phyloP scores from a whole-genome alignment of 2,113 vertebrate genomes.

The Todiramphus saurophagus region DNA sequence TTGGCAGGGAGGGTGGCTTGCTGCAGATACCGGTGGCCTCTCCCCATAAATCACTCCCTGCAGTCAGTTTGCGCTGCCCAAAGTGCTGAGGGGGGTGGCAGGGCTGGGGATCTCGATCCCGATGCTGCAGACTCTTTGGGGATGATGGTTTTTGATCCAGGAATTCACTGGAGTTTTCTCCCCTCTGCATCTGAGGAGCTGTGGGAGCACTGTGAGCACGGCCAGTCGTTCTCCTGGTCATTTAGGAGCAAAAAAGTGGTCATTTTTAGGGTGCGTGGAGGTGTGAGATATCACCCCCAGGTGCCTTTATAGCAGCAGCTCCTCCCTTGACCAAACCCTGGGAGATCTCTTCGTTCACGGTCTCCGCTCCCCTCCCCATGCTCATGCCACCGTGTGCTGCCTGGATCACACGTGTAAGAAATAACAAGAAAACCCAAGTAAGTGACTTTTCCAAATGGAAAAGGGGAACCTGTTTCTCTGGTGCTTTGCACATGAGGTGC shows the following conservation, averaged over 20 bases:
- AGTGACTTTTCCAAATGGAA: neutral
- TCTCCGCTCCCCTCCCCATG: accelerated
- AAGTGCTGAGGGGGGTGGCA: neutral
- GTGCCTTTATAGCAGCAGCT: neutral
- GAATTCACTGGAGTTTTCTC: neutral
- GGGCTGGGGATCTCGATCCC: neutral
- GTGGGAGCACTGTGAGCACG: accelerated
- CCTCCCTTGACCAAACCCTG: neutral
- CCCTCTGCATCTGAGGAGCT: accelerated
- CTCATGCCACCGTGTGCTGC: neutral
- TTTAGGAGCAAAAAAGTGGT: neutral
- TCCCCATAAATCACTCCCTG: neutral
- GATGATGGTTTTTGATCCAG: neutral
- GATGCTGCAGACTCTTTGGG: accelerated
- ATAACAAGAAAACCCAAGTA: neutral
- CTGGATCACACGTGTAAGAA: neutral
- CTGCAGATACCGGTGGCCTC: neutral
- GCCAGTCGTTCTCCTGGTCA: neutral
- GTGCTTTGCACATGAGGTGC: neutral
- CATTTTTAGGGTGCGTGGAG: neutral
- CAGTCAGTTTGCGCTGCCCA: neutral
- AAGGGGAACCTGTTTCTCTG: neutral
- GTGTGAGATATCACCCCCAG: neutral
- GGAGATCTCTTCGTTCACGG: neutral
- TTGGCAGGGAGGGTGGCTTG: neutral